Percentiles rank a stretch among this genome's conserved stretches.
Evolutionary conservation across 2,888 invertebrate genomes (phyloP).

Genomic region (Periphyllus acericola): DNA sequence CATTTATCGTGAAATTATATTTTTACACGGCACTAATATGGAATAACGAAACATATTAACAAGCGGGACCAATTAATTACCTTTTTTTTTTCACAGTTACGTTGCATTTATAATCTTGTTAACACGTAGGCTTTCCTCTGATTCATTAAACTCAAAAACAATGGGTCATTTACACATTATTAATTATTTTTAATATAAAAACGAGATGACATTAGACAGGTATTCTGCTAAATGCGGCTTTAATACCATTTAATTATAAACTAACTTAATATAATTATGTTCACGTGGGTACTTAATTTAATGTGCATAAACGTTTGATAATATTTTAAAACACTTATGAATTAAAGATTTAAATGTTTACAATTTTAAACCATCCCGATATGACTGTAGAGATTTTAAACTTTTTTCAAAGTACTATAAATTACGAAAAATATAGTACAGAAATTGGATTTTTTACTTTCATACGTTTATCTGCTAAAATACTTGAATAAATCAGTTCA

Average conservation of each 20-base stretch:
- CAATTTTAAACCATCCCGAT: no score
- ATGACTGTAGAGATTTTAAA: no score
- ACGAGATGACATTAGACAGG: background rate
- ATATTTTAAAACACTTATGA: no score
- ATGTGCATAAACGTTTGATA: no score
- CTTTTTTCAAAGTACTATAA: no score
- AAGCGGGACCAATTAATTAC: no score
- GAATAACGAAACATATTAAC: background rate
- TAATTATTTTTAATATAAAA: slow-evolving; percentile 14
- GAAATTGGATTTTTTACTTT: no score
- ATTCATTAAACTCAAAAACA: slow-evolving; percentile 2
- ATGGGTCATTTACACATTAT: background rate
- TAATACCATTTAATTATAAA: slow-evolving; percentile 8
- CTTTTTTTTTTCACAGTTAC: background rate
- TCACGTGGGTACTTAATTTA: no score
- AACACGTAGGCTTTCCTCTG: background rate
- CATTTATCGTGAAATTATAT: background rate
- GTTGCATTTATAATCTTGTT: background rate
- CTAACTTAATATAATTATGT: background rate
- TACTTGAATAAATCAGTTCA: no score
- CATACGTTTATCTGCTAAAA: no score
- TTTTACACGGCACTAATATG: background rate
- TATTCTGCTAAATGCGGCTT: background rate
- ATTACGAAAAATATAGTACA: no score
- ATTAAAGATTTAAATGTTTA: no score